These are phyloP conservation scores for Therioaphis trifolii DNA, from an alignment of 2,888 invertebrate species.

Conservation along the genomic window DNA sequence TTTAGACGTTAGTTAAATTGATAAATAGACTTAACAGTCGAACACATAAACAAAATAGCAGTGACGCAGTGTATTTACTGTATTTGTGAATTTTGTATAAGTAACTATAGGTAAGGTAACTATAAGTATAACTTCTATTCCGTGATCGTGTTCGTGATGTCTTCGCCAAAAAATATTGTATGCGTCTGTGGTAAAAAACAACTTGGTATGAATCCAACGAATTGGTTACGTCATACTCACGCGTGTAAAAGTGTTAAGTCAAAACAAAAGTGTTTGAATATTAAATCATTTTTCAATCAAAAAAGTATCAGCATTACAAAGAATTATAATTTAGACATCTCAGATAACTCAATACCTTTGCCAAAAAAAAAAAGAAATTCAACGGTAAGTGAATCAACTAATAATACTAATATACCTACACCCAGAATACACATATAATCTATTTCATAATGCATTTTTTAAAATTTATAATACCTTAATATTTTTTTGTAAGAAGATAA, in stretches of 20 bases:
- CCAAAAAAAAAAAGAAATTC: not conserved
- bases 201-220: not conserved
- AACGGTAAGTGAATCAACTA: not conserved
- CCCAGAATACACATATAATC: too few relatives aligned
- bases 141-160: too few relatives aligned
- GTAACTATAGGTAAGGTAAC: not conserved
- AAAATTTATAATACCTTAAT: not conserved
- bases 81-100: not conserved
- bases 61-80: not conserved
- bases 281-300: not conserved
- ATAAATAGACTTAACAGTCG: not conserved
- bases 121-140: not conserved
- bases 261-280: slow-evolving; percentile 9
- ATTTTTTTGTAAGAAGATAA: too few relatives aligned
- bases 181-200: not conserved
- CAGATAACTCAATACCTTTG: not conserved
- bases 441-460: not conserved
- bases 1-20: too few relatives aligned
- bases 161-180: not conserved
- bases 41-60: not conserved
- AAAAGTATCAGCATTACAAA: not conserved
- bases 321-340: not conserved
- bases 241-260: slow-evolving; percentile 8
- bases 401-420: not conserved
- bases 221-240: not conserved